A percentile compares a stretch with the other conserved stretches of the same genome.
Evolutionary conservation across 2,888 invertebrate genomes (phyloP).

Genomic region (Rotaria sp.): DNA sequence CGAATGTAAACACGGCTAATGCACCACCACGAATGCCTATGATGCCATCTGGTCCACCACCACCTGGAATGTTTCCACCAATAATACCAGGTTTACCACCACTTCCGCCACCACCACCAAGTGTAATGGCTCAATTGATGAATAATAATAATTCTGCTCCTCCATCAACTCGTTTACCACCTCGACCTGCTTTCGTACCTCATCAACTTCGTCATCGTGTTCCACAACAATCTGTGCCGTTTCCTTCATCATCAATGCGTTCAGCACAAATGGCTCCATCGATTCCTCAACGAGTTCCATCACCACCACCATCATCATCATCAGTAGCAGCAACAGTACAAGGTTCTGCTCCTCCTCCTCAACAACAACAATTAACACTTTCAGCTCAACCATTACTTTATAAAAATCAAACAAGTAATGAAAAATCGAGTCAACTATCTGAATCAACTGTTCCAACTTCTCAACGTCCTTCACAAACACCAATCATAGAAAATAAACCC

Average conservation of each 20-base stretch:
- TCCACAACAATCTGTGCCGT: neutral
- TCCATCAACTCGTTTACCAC: neutral
- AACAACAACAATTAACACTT: neutral
- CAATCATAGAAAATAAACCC: neutral
- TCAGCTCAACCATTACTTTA: conserved; percentile 19
- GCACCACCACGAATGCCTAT: neutral
- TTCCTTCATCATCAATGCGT: neutral
- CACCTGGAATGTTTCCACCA: conserved; percentile 8
- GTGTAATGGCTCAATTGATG: neutral
- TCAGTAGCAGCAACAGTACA: neutral
- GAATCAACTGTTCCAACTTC: neutral
- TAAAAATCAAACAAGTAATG: conserved; percentile 5
- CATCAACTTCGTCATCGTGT: conserved; percentile 28
- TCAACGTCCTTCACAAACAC: neutral
- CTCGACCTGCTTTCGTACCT: conserved; percentile 1
- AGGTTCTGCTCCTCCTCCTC: neutral
- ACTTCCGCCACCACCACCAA: neutral
- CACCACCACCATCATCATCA: neutral
- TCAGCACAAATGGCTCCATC: neutral
- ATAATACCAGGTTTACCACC: neutral
- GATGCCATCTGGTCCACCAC: neutral
- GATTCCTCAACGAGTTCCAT: neutral
- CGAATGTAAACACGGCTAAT: neutral
- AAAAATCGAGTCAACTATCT: neutral
- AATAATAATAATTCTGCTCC: neutral